Evolutionary conservation across 1,140 invertebrate genomes (phyloP).

Genomic region (Drosophila saltans): DNA sequence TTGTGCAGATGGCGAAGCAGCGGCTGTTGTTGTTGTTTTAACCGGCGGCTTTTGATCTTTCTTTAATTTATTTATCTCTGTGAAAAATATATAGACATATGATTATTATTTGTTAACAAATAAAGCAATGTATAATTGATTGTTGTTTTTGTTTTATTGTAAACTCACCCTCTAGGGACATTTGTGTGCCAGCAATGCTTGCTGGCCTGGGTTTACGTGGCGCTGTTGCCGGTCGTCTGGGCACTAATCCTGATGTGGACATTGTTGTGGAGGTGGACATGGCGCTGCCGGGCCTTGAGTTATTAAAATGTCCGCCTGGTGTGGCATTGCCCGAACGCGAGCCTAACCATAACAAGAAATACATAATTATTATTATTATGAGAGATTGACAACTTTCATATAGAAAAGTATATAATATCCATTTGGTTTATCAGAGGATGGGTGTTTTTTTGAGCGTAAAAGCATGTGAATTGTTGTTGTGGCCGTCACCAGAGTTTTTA

Average conservation of each 20-base stretch:
- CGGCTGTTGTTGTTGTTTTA: conserved; percentile 58
- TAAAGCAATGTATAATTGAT: not conserved
- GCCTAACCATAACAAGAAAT: conserved; percentile 48
- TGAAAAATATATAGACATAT: not conserved
- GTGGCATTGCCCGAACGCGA: conserved; percentile 88
- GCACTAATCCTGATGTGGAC: conserved; percentile 69
- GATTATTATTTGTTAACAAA: not conserved
- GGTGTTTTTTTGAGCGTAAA: conserved; percentile 52
- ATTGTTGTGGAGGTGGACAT: conserved; percentile 85
- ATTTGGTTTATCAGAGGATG: not conserved
- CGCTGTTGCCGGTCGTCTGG: conserved; percentile 64
- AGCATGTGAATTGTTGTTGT: conserved; percentile 52
- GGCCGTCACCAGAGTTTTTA: conserved; percentile 66
- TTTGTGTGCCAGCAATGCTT: conserved; percentile 93
- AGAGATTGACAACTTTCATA: not conserved
- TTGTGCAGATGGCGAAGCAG: conserved; percentile 75
- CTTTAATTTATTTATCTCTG: conserved; percentile 80
- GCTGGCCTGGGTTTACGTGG: conserved; percentile 86
- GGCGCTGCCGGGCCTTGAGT: conserved; percentile 92
- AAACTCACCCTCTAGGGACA: conserved; percentile 85
- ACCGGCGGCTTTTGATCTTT: conserved; percentile 77
- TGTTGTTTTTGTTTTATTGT: not conserved
- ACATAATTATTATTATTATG: not conserved
- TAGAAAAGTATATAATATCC: not conserved
- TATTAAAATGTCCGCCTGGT: conserved; percentile 85